Evolutionary conservation across 1,140 invertebrate species (phyloP), one percentile per base, ranked within the genome.

Genomic region (Rhyacophila brunnea): DNA sequence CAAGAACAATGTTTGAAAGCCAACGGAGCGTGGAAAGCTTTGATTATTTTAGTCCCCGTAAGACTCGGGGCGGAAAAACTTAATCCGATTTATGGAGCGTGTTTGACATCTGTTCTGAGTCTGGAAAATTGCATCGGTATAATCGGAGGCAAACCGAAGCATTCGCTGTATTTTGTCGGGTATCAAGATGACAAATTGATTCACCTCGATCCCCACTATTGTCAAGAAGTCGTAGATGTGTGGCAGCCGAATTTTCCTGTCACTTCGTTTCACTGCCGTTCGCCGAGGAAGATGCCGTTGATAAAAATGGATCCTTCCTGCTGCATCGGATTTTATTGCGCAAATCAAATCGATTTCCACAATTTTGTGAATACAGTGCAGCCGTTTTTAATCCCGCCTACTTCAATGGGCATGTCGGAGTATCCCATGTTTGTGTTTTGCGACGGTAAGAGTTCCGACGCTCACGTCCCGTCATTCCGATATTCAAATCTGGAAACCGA

Each of bases 231-330:
- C 68, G 89, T 95, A 7, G 89, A 94, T 74, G 87, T 91, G 0
- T 86, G 84, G 75, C 84, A 86, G 66, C 77, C 84, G 50, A 83
- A 86, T 67, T 91, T 90, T 70, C 80, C 87, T 1, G 70, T 90
- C 23, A 78, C 86, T 65, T 87, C 87, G 19, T 96, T 91, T 78
- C 93, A 95, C 71, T 95, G 92, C 70, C 80, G 85, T 48, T 89
- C 89, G 15, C 91, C 93, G n/a, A 81, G 91, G 43, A 95, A 95
- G 74, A 84, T 95, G 72, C 82, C 88, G 52, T 81, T 94, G n/a
- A 84, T 75, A 43, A 91, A 91, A 76, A 92, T 96, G 87, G 93
- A 96, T 80, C 93, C 93, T 1, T 94, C 91, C 51, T 95, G 92
- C 74, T 92, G 93, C 64, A 86, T 95, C 40, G 93, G 92, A n/a